Percentiles rank a stretch among this genome's conserved stretches.
Conservation (phyloP, 2,797 vertebrate species). For the Argentina silus region DNA sequence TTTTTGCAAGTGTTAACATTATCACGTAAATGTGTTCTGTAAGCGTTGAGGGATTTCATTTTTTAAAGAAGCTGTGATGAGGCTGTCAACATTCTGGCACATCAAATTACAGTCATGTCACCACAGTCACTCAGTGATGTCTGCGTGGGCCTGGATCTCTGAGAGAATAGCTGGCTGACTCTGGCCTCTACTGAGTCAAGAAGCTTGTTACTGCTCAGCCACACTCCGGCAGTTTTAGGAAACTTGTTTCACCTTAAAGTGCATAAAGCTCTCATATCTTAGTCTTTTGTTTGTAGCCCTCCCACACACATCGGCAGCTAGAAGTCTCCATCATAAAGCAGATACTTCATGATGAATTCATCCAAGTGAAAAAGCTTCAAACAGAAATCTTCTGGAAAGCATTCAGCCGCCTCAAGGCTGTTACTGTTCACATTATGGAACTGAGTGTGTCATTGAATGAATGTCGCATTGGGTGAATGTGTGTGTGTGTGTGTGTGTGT, state of each 20-base stretch:
- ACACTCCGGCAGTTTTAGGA: too few relatives aligned
- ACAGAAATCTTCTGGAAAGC: background rate
- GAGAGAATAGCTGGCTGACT: conserved; percentile 53
- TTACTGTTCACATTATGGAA: background rate
- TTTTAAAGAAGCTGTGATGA: conserved; percentile 61
- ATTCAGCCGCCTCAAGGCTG: background rate
- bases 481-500: background rate
- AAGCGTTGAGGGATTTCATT: conserved; percentile 49
- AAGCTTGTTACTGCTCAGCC: too few relatives aligned
- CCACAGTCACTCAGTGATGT: conserved; percentile 63
- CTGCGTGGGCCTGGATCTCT: conserved; percentile 41
- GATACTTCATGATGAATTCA: background rate
- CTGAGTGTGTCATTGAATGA: background rate
- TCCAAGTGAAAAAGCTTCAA: background rate
- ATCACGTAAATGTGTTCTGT: conserved; percentile 76
- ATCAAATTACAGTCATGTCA: conserved; percentile 69
- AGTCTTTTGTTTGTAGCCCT: background rate
- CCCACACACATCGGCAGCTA: background rate
- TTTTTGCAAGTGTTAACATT: conserved; percentile 40
- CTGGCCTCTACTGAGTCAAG: conserved; percentile 42
- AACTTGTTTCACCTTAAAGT: conserved; percentile 30
- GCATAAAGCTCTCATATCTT: background rate
- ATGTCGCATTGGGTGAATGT: conserved; percentile 18
- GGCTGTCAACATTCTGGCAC: conserved; percentile 65
- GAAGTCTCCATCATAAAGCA: background rate